Base-by-base conservation (phyloP, 1,140 invertebrate species). In the Drosophila virilis region DNA sequence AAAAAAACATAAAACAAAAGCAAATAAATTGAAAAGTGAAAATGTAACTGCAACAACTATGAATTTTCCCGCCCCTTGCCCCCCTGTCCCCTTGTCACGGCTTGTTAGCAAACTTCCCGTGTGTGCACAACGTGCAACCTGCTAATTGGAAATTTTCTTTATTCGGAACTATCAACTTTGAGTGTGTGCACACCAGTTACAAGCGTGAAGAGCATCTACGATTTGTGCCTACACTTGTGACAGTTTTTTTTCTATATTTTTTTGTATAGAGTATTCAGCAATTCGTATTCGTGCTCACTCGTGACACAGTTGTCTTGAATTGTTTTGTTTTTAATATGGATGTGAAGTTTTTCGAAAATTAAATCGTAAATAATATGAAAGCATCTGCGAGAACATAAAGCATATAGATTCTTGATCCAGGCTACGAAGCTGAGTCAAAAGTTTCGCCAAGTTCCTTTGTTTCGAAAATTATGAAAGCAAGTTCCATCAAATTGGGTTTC, bases 91-190 rank as follows among this genome's bases (percentile, higher is more conserved):
- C 9, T 17, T 40, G 50, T 5, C 12, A 3, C 10, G 17, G 32
- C 22, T 37, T 62, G 60, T 54, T 54, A 45, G 71, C 38, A 68
- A 88, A 88, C 83, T 88, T 86, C 78, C 82, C 71, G 57, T 85
- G 80, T 85, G 75, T 85, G 70, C 54, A 43, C 43, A 78, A 40
- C 78, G 81, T 86, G 70, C 74, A 54, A 62, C 42, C 74, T 66
- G 83, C 78, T 88, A 78, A 78, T 88, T 88, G 74, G 64, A 60
- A 68, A 60, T 60, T n/a, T 66, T 69, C 67, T 75, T 50, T 51
- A 61, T 50, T 79, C 55, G 67, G 59, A 62, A 64, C 50, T 71
- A 58, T 52, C 45, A 66, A 22, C 45, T 59, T 35, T 17, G 22
- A 51, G 57, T 60, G 55, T 40, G 54, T 15, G 58, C 37, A 45